Evolutionary conservation across 1,140 invertebrate genomes (phyloP), one percentile per base, ranked within the genome.

Genomic region (Euura lappo): DNA sequence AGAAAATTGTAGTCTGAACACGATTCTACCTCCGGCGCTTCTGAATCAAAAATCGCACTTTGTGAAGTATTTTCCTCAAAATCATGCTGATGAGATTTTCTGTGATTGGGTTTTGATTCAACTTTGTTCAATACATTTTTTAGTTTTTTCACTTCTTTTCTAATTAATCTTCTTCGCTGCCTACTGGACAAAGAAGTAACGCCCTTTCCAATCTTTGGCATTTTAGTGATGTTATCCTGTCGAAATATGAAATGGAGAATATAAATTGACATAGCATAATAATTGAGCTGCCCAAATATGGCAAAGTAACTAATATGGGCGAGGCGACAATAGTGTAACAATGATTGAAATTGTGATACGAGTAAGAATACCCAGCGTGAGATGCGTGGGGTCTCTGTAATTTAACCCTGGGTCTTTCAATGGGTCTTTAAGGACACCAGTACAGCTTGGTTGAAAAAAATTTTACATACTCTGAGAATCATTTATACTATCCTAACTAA

Each of bases 181-280:
- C 47, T 51, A 8, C 47, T 8, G 7, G 47, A 51, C 7, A 51
- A n/a, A 51, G 47, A 51, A 51, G 7, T 8, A 51, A 51, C 11
- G 7, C 11, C 47, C 11, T 51, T 51, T 51, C 7, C 7, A 7
- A 51, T 51, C 47, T 51, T 51, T 7, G 47, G 47, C 47, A 51
- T 51, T 51, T 51, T 51, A n/a, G 47, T 51, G 47, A 51, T 51
- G n/a, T 51, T 51, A n/a, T 51, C 47, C 47, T 51, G 47, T 51
- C 2, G 7, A 28, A 28, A 28, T 28, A 28, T 51, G 47, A 2
- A 51, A 51, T 8, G n/a, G 2, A 51, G 47, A 51, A 51, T 51
- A 51, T n/a, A 8, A 51, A 51, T 51, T 51, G 7, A n/a, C 47
- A 51, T 51, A n/a, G 47, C 28, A 28, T 28, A 28, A 51, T n/a